Evolutionary conservation across 1,140 invertebrate species (phyloP).

Genomic region (Tribolium castaneum): DNA sequence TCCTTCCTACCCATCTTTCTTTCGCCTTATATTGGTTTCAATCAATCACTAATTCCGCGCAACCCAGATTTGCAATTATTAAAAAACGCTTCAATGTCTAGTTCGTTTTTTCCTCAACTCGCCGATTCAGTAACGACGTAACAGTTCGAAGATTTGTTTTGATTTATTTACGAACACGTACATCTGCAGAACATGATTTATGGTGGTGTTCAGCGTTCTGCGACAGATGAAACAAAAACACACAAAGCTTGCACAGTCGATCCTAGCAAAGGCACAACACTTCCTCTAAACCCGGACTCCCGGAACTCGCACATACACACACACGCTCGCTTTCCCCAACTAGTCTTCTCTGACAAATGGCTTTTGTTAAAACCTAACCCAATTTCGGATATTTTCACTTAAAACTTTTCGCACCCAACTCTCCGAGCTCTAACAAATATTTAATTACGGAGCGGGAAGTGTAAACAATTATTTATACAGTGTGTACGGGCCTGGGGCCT

Average conservation of each 20-base stretch:
- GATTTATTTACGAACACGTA: conserved; percentile 32
- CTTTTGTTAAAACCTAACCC: conserved; percentile 35
- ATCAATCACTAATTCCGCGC: background rate
- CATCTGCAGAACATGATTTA: conserved; percentile 35
- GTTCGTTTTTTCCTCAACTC: background rate
- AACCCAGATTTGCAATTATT: background rate
- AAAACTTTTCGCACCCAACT: conserved; percentile 26
- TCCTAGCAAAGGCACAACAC: conserved; percentile 24
- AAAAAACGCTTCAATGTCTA: background rate
- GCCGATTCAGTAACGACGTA: conserved; percentile 18
- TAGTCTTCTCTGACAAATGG: conserved; percentile 32
- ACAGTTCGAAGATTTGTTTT: conserved; percentile 26
- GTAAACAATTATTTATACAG: conserved; percentile 36
- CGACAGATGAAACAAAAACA: conserved; percentile 34
- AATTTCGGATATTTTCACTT: conserved; percentile 36
- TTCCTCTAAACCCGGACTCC: conserved; percentile 19
- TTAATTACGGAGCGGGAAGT: conserved; percentile 33
- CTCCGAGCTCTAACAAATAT: conserved; percentile 25
- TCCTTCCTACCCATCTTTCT: background rate
- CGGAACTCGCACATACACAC: conserved; percentile 10
- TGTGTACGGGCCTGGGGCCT: conserved; percentile 5
- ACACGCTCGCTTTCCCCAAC: conserved; percentile 22
- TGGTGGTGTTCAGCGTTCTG: conserved; percentile 28
- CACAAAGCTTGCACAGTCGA: conserved; percentile 27
- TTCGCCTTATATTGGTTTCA: conserved; percentile 4